Percentiles rank a stretch among this genome's conserved stretches.
phyloP scores from a whole-genome alignment of 2,888 invertebrate genomes.

The Leptinotarsa juncta region DNA sequence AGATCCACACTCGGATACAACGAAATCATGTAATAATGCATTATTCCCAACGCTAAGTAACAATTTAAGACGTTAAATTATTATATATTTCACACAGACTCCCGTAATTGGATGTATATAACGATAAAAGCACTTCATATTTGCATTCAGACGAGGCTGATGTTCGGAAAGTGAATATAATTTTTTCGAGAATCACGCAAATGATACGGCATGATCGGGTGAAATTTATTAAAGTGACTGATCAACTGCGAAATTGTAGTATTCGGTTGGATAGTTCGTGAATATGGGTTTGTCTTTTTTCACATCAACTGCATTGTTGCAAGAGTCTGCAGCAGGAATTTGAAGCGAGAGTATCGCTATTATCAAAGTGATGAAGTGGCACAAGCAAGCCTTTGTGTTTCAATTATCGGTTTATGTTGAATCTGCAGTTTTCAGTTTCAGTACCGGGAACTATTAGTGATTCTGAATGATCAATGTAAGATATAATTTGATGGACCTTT shows the following conservation, averaged over 20 bases:
- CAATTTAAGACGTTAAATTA: conserved; percentile 35
- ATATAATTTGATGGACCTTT: too few species aligned
- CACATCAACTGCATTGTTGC: neutral
- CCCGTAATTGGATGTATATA: conserved; percentile 29
- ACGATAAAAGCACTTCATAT: conserved; percentile 32
- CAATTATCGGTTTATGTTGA: too few species aligned
- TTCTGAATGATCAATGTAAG: too few species aligned
- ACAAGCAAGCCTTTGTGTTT: too few species aligned
- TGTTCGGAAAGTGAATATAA: conserved; percentile 27
- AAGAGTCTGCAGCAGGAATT: conserved; percentile 6
- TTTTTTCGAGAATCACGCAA: conserved; percentile 24
- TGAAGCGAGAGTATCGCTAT: neutral
- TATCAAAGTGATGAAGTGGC: neutral
- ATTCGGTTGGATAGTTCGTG: conserved; percentile 11
- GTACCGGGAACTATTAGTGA: too few species aligned
- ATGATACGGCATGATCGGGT: conserved; percentile 23
- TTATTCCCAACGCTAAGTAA: conserved; percentile 33
- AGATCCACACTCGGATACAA: conserved; percentile 36
- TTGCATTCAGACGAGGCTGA: conserved; percentile 31
- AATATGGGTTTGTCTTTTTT: conserved; percentile 5
- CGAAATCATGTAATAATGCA: conserved; percentile 41
- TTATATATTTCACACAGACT: conserved; percentile 36
- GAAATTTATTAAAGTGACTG: conserved; percentile 23
- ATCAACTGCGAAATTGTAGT: conserved; percentile 28
- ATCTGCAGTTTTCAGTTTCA: too few species aligned